These are phyloP conservation scores for Chymomyza caudatula DNA, from an alignment of 2,888 invertebrate genomes.

Conservation along the genomic window DNA sequence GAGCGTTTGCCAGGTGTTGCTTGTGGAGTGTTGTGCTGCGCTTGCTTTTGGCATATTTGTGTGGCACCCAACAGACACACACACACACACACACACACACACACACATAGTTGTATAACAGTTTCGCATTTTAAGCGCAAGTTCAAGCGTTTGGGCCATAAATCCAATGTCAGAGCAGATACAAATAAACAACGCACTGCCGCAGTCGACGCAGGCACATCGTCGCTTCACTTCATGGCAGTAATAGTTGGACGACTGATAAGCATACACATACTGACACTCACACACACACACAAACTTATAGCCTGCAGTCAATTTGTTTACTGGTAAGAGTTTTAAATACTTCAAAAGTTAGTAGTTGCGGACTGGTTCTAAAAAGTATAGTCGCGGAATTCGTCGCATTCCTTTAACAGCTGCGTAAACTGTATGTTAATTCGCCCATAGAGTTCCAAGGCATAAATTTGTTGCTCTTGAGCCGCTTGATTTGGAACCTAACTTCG, in stretches of 20 bases:
- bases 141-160: constrained; percentile 40
- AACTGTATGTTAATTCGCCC: too few relatives aligned
- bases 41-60: constrained; percentile 63
- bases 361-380: too few relatives aligned
- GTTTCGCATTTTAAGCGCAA: constrained; percentile 23
- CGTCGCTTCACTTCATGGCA: constrained; percentile 1
- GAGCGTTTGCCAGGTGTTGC: neutral
- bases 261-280: constrained; percentile 24
- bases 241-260: constrained; percentile 40
- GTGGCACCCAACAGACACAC: constrained; percentile 17
- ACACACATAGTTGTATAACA: constrained; percentile 1
- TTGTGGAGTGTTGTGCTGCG: constrained; percentile 18
- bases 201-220: neutral
- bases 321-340: too few relatives aligned
- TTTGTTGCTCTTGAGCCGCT: too few relatives aligned
- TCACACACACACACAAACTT: constrained; percentile 3
- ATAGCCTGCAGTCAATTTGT: too few relatives aligned
- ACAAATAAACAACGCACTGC: constrained; percentile 58
- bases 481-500: too few relatives aligned
- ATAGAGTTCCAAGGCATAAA: too few relatives aligned
- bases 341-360: too few relatives aligned
- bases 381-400: too few relatives aligned
- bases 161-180: constrained; percentile 61
- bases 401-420: too few relatives aligned
- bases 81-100: constrained; percentile 3